Base-by-base conservation (phyloP, 2,113 vertebrate genomes). In the Pavo muticus region DNA sequence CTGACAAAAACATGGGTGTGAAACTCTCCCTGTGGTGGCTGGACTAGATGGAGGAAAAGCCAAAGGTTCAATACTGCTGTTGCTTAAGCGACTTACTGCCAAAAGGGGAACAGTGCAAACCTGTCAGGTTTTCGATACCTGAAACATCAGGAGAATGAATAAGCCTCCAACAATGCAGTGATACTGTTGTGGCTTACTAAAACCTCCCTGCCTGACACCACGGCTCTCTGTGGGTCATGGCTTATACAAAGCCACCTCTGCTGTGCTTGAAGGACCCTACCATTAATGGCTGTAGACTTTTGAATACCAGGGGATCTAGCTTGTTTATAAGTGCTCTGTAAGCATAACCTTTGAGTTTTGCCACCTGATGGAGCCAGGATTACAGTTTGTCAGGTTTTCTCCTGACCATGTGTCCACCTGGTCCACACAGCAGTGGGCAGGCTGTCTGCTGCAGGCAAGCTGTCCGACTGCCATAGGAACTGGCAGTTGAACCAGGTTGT, bases 151-250 rank as follows among this genome's bases (percentile, higher is more conserved):
- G 32, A 73, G 73, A 44, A 29, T 57, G 29, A 87, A 57, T 54
- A 65, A 54, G 40, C 4, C 32, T 68, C 45, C 67, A 91, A n/a
- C 2, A 40, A 19, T 1, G 3, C 25, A 29, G 30, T 18, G 48
- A 52, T 91, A 42, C 35, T 72, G 16, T 37, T 8, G 37, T 63
- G 79, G 59, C 30, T 87, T 87, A 35, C 45, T n/a, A 54, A 87
- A 75, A 68, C 39, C n/a, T 35, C 48, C 35, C 50, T 60, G n/a
- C 50, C 30, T 64, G n/a, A 70, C 1, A 0, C 47, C 0, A 0
- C 0, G 2, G 45, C 35, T 67, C 12, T 64, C 57, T 2, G 0
- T 42, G 56, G 15, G 50, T 78, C 45, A n/a, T 3, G 57, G 45
- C 2, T 5, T 61, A 52, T 39, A 54, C 25, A 61, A 90, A 56